Evolutionary conservation across 2,888 invertebrate species (phyloP), one percentile per base, ranked within the genome.

Genomic region (Fabriciana adippe): DNA sequence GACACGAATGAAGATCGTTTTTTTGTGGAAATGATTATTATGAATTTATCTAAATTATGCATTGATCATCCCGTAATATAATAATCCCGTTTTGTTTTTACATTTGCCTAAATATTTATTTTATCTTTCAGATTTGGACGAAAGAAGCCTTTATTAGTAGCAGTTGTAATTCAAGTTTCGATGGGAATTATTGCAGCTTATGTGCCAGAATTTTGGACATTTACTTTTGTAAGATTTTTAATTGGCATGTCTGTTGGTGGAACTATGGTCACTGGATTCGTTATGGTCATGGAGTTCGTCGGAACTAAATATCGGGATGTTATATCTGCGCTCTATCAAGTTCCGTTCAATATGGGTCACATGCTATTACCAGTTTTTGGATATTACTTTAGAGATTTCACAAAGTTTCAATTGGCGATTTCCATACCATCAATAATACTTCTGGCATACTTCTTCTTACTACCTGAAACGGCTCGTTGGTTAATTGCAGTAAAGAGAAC

Each of bases 401-500:
- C 93, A 6, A 85, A 92, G 74, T 94, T 95, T 60, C 95, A 96
- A 85, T 85, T 96, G n/a, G 93, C 93, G 0, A 93, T 96, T 71
- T 95, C 95, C 0, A 77, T 94, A 45, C 94, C 94, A 0, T 89
- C 93, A 0, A 78, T 93, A 47, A 75, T 96, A 41, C 86, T 96
- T 67, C 85, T 96, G 16, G 86, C 93, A 0, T 96, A 95, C 76
- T 94, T 95, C 78, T 94, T 95, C 90, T 79, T 96, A 45, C 82
- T 97, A 16, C 96, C 96, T 0, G 97, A 97, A 86, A 96, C 96
- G 2, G 96, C 97, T 0, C 93, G 97, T 72, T 97, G 97, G 97
- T 90, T 97, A 31, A 90, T 96, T 69, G 95, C 96, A 15, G 94
- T 95, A 3, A 96, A 96, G 2, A 93, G 93, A 71, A 92, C 94